These are phyloP conservation scores for Clarias pachynema DNA, from an alignment of 2,797 vertebrate species.

Conservation along the genomic window DNA sequence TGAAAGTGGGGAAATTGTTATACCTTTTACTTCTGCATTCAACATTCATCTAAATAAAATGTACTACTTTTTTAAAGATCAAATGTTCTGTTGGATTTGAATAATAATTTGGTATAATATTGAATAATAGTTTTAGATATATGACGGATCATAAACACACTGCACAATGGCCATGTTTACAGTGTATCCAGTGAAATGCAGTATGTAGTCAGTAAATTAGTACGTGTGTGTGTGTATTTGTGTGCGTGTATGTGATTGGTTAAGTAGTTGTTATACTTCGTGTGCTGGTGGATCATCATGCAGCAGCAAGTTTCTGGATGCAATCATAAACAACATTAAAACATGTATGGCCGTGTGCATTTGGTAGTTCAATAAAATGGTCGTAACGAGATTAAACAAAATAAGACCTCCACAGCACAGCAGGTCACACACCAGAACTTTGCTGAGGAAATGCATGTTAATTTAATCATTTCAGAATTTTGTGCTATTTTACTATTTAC, in stretches of 20 bases:
- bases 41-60: conserved; percentile 40
- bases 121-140: not conserved
- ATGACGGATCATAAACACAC: not conserved
- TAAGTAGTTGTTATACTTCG: too few relatives aligned
- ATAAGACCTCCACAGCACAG: not conserved
- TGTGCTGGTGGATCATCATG: not conserved
- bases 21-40: conserved; percentile 13
- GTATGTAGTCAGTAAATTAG: not conserved
- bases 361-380: too few relatives aligned
- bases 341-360: not conserved
- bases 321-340: not conserved
- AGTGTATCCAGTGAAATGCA: not conserved
- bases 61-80: conserved; percentile 17
- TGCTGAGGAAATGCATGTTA: not conserved
- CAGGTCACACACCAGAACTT: not conserved
- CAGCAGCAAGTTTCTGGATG: not conserved
- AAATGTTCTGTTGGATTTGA: not conserved
- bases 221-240: not conserved
- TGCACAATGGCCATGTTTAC: not conserved
- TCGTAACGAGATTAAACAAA: not conserved
- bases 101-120: not conserved
- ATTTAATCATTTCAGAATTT: not conserved
- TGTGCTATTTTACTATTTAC: not conserved
- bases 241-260: not conserved
- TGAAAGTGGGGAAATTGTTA: not conserved